phyloP scores from a whole-genome alignment of 64 coral and sea anemone genomes.

The Astreopora myriophthalma region DNA sequence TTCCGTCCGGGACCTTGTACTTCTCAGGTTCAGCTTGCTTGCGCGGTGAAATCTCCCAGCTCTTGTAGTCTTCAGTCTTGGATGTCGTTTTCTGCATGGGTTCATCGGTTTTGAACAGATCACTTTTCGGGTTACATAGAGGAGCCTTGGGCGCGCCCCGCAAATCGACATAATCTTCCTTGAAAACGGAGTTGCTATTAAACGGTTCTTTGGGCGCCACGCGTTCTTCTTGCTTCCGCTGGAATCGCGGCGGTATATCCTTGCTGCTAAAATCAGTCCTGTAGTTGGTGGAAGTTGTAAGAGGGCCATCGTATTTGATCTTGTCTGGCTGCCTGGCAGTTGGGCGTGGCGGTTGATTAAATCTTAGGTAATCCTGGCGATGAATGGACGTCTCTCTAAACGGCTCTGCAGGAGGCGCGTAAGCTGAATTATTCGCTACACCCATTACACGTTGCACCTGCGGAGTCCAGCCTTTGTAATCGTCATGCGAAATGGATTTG shows the following conservation, averaged over 20 bases:
- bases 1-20: slow-evolving; percentile 82
- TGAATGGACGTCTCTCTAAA: slow-evolving; percentile 95
- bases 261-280: slow-evolving; percentile 63
- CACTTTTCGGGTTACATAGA: slow-evolving; percentile 73
- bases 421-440: slow-evolving; percentile 43
- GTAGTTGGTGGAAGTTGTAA: slow-evolving; percentile 51
- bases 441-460: slow-evolving; percentile 35
- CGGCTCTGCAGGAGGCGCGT: slow-evolving; percentile 74
- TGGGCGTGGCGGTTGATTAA: slow-evolving; percentile 88
- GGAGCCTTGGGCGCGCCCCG: slow-evolving; percentile 74
- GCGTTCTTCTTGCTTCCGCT: slow-evolving; percentile 72
- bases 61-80: slow-evolving; percentile 62
- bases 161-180: slow-evolving; percentile 75
- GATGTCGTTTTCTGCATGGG: slow-evolving; percentile 78
- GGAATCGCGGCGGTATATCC: slow-evolving; percentile 66
- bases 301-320: slow-evolving; percentile 51
- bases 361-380: slow-evolving; percentile 84
- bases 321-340: slow-evolving; percentile 92
- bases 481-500: slow-evolving; percentile 79
- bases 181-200: slow-evolving; percentile 84
- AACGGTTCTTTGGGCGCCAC: slow-evolving; percentile 77
- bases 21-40: slow-evolving; percentile 80
- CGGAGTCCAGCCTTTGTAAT: slow-evolving; percentile 82
- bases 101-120: slow-evolving; percentile 85
- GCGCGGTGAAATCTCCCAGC: slow-evolving; percentile 74